Base-by-base conservation (phyloP, 2,797 vertebrate species). In the Micropoecilia bifurca region DNA sequence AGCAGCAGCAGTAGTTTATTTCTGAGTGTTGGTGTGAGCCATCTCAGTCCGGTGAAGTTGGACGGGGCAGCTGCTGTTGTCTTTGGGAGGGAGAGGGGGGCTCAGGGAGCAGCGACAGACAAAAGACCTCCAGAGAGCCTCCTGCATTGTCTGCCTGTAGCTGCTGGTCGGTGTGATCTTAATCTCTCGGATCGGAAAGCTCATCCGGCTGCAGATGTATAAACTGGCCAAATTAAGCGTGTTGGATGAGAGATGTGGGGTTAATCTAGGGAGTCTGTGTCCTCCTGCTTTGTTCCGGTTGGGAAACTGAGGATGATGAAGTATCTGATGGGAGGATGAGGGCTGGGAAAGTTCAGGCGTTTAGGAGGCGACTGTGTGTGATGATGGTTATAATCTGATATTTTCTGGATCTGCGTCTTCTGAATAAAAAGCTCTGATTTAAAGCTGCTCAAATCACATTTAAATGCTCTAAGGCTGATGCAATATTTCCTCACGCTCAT, bases 101-200 rank as follows among this genome's bases (percentile, higher is more conserved):
- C 82, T 89, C 71, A 63, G 25, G 75, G 77, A 79, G 80, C 83
- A 77, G 80, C 71, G 75, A 71, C 3, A 93, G 87, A 95, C 94
- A 94, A 95, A 80, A 95, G 93, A 92, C 88, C 90, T 84, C 83
- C 84, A 76, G 81, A 85, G 88, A 86, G 86, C 73, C 85, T 72
- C 85, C 69, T 57, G 83, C 88, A 82, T 88, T 90, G 90, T 94
- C 75, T 85, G 3, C 46, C 33, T 28, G 12, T 74, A 84, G 85
- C 86, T 88, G 33, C 18, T 61, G 55, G 72, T 72, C 25, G 81
- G 74, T 78, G 71, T 73, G 85, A 0, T 78, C 75, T 0, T 71
- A 74, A 84, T 79, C 74, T 43, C 22, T 69, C 22, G 9, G 83
- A 18, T 20, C 71, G 69, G 8, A 47, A 28, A 50, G 30, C 61